Evolutionary conservation across 2,888 invertebrate genomes (phyloP), one percentile per base, ranked within the genome.

Genomic region (Stratiomys singularior): DNA sequence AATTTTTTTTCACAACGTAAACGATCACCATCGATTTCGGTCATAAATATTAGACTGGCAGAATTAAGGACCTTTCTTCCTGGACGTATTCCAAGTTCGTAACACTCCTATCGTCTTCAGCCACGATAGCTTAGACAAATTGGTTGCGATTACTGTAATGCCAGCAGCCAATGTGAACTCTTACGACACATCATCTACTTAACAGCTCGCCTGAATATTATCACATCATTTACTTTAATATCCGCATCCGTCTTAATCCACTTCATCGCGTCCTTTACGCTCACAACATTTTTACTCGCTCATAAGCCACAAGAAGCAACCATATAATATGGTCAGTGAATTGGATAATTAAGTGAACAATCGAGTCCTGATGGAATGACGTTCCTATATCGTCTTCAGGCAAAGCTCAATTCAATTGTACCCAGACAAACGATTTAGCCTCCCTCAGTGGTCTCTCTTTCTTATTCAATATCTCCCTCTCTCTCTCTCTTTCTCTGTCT

Each of bases 301-400:
- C 46, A 30, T 46, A 69, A 69, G 47, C 30, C 9, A 13, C 47
- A 47, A 69, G 21, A 21, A 60, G 27, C 69, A 15, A 18, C 69
- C 25, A 60, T 66, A 18, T 69, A 25, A 25, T 69, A 69, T 47
- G 69, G 69, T 69, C 69, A 69, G 25, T 69, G 69, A 69, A 69
- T 69, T 69, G 69, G 69, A 69, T 69, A 69, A 69, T 69, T 69
- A 69, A 69, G 69, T 46, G 69, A 46, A 47, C 69, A 69, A 30
- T 69, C 27, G 25, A 47, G 69, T 46, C 46, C 69, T 69, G 37
- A 9, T 37, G 11, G n/a, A 69, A 27, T 66, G 66, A 66, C 28
- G 52, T 4, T 52, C 21, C 18, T 37, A 27, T 37, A 21, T 18
- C 66, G 21, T 1, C 66, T 30, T 30, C n/a, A 64, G 25, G 18